These are phyloP conservation scores for Mnemiopsis leidyi DNA, from an alignment of 37 sponge, comb jelly and placozoan genomes.

Conservation along the genomic window DNA sequence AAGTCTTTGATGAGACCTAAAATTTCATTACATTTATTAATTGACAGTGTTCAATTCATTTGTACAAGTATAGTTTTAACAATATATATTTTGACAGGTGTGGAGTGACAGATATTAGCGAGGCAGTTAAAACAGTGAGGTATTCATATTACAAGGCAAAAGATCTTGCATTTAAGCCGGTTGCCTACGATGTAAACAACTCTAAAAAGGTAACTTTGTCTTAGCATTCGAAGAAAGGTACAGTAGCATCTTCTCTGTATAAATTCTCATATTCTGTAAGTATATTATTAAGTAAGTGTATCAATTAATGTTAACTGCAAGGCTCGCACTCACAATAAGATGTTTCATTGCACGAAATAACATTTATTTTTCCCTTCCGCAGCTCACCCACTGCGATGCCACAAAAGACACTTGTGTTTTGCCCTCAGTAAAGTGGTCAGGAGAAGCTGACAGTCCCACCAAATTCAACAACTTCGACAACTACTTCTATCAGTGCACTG, in stretches of 20 bases:
- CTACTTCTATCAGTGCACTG: constrained; percentile 25
- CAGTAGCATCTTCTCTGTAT: too few relatives aligned
- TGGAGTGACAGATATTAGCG: neutral
- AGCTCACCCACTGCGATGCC: neutral
- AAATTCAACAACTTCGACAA: neutral
- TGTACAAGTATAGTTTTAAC: neutral
- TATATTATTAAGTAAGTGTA: too few relatives aligned
- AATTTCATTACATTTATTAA: too few relatives aligned
- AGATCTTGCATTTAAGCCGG: neutral
- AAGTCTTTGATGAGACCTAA: too few relatives aligned
- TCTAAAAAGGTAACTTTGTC: neutral
- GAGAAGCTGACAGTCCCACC: neutral
- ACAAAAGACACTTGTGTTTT: neutral
- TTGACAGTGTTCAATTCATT: neutral
- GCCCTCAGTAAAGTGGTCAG: neutral
- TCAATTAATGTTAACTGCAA: too few relatives aligned
- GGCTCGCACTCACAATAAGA: too few relatives aligned
- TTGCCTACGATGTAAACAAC: neutral
- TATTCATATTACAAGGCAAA: neutral
- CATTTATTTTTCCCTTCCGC: too few relatives aligned
- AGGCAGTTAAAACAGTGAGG: neutral
- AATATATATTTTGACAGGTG: neutral
- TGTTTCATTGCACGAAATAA: too few relatives aligned
- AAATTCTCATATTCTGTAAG: too few relatives aligned
- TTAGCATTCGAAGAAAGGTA: too few relatives aligned